Evolutionary conservation across 2,113 vertebrate species (phyloP).

Genomic region (Cyprinodon variegatus): DNA sequence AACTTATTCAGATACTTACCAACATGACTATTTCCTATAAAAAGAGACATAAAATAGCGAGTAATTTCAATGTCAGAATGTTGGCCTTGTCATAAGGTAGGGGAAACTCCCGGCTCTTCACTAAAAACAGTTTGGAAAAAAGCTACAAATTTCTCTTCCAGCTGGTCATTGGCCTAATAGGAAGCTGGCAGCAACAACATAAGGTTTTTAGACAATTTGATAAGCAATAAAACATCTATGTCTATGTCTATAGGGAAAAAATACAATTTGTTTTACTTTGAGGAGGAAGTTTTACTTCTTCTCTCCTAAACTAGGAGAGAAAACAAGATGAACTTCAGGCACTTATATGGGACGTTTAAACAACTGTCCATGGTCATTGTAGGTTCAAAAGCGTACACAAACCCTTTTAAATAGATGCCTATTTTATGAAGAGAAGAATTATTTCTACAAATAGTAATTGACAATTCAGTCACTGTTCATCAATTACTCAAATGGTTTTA

Average conservation of each 20-base stretch:
- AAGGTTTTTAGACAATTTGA: too few relatives aligned
- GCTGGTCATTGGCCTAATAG: too few relatives aligned
- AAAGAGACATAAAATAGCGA: not conserved
- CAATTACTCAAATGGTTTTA: not conserved
- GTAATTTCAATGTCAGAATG: too few relatives aligned
- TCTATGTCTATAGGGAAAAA: not conserved
- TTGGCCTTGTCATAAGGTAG: too few relatives aligned
- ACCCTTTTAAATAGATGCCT: not conserved
- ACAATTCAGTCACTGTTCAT: not conserved
- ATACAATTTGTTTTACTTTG: too few relatives aligned
- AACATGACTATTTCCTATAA: not conserved
- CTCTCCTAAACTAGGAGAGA: not conserved
- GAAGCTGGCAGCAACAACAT: too few relatives aligned
- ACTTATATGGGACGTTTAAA: not conserved
- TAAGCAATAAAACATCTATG: not conserved
- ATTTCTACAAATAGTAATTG: not conserved
- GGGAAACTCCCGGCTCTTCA: too few relatives aligned
- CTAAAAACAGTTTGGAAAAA: too few relatives aligned
- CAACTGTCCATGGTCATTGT: not conserved
- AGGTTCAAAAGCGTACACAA: not conserved
- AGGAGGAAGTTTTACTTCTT: not conserved
- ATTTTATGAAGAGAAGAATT: not conserved
- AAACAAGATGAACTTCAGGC: not conserved
- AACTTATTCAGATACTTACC: not conserved
- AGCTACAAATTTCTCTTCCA: not conserved